These are phyloP conservation scores for Serrognathus titanus DNA, from an alignment of 2,888 invertebrate species.

Conservation along the genomic window DNA sequence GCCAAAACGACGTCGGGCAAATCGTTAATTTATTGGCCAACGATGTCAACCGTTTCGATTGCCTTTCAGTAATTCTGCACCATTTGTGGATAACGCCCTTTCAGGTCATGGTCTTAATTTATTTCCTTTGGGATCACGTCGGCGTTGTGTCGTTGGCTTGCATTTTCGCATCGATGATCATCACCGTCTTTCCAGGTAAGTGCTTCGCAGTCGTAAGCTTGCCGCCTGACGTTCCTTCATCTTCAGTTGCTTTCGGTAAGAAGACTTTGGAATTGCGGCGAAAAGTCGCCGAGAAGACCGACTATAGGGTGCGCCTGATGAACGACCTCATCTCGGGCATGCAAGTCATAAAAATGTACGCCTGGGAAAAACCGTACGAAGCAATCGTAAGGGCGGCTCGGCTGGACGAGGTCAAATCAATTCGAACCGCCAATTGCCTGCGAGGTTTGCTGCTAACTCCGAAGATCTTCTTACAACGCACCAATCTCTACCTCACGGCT, in stretches of 20 bases:
- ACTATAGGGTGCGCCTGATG: slow-evolving; percentile 64
- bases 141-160: slow-evolving; percentile 59
- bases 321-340: slow-evolving; percentile 67
- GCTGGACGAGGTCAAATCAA: slow-evolving; percentile 19
- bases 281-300: slow-evolving; percentile 50
- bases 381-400: slow-evolving; percentile 23
- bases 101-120: slow-evolving; percentile 61
- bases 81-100: slow-evolving; percentile 79
- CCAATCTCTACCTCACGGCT: slow-evolving; percentile 74
- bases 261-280: slow-evolving; percentile 56
- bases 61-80: slow-evolving; percentile 65
- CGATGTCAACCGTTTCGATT: slow-evolving; percentile 78
- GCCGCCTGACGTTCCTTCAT: slow-evolving; percentile 10
- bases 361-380: slow-evolving; percentile 66
- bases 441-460: slow-evolving; percentile 64
- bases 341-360: slow-evolving; percentile 70
- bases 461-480: slow-evolving; percentile 76
- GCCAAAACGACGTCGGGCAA: slow-evolving; percentile 77
- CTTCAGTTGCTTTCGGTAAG: slow-evolving; percentile 52
- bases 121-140: slow-evolving; percentile 56
- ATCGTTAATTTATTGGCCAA: slow-evolving; percentile 81
- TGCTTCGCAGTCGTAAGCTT: neutral
- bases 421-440: slow-evolving; percentile 53
- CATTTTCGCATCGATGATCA: slow-evolving; percentile 53
- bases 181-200: slow-evolving; percentile 48